Base-by-base conservation (phyloP, 2,888 invertebrate species). In the Himalopsyche kuldschensis region DNA sequence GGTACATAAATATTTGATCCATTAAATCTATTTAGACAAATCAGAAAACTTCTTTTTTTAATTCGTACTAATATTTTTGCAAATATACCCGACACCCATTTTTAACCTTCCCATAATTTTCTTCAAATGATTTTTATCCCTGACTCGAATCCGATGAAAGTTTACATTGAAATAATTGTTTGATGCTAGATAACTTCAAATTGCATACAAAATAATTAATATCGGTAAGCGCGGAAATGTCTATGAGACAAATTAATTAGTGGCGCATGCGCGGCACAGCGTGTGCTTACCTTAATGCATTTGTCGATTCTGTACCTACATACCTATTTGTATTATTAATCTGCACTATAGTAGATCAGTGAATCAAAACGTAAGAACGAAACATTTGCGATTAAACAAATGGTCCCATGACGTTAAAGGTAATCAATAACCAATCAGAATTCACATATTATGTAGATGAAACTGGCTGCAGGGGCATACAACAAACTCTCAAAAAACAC, bases 221-320 rank as follows among this genome's bases (percentile, higher is more conserved):
- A 69, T 1, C 4, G 10, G 69, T 69, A 20, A 76, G 79, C 75
- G 75, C 47, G 48, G 82, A 79, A 79, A 80, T 78, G 77, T 79
- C 79, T 63, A 48, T 20, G 80, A 27, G 41, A 84, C 82, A 82
- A 84, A 84, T 84, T 84, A 82, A 84, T 84, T 84, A 84, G 76
- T 41, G 46, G 79, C 78, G 79, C 46, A 76, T 48, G 75, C 75
- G 8, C 81, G 55, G 81, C 79, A 48, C 27, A 79, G 35, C 75
- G 81, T 83, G 78, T 17, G 20, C 55, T 69, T 69, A 69, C 27
- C 69, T 80, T 78, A 82, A 80, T 75, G 47, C 82, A 75, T 82
- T 75, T 78, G 47, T 24, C 24, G 77, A 31, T 81, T 20, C 24
- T 17, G 75, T 30, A 10, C 11, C 32, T 31, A n/a, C n/a, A n/a